phyloP scores from a whole-genome alignment of 2,888 invertebrate species.

The Electrophaes corylata region DNA sequence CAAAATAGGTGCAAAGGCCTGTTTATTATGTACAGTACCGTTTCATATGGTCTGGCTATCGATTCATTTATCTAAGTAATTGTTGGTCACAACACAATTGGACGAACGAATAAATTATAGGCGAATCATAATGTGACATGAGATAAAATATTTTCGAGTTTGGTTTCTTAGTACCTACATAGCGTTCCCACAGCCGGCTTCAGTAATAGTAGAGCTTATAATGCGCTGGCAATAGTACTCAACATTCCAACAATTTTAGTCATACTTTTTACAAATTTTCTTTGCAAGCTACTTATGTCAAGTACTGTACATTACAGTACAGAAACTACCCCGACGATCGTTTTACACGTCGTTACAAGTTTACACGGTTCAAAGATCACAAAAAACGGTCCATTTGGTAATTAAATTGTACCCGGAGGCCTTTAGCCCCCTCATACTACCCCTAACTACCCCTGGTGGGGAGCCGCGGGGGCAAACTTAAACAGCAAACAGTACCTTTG shows the following conservation, averaged over 20 bases:
- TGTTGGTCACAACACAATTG: too few relatives aligned
- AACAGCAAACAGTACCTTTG: constrained; percentile 60
- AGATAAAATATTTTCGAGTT: too few relatives aligned
- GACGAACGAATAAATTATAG: too few relatives aligned
- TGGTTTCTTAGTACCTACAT: too few relatives aligned
- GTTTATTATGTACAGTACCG: too few relatives aligned
- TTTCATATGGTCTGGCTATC: too few relatives aligned
- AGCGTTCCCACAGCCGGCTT: too few relatives aligned
- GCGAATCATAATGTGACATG: too few relatives aligned
- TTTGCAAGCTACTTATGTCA: constrained; percentile 1
- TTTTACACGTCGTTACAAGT: constrained; percentile 40
- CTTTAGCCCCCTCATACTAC: constrained; percentile 7
- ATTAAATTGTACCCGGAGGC: constrained; percentile 70
- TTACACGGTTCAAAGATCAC: constrained; percentile 65
- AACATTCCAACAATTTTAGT: too few relatives aligned
- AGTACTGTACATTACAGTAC: constrained; percentile 15
- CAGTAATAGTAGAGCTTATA: background rate
- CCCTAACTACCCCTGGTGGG: constrained; percentile 16
- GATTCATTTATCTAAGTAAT: too few relatives aligned
- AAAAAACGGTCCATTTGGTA: constrained; percentile 78
- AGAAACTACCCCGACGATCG: constrained; percentile 18
- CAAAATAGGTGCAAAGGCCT: too few relatives aligned
- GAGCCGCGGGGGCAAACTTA: constrained; percentile 54
- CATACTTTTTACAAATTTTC: background rate
- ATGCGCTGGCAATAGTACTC: background rate